Base-by-base conservation (phyloP, 2,797 vertebrate genomes). In the Cyclopterus lumpus region DNA sequence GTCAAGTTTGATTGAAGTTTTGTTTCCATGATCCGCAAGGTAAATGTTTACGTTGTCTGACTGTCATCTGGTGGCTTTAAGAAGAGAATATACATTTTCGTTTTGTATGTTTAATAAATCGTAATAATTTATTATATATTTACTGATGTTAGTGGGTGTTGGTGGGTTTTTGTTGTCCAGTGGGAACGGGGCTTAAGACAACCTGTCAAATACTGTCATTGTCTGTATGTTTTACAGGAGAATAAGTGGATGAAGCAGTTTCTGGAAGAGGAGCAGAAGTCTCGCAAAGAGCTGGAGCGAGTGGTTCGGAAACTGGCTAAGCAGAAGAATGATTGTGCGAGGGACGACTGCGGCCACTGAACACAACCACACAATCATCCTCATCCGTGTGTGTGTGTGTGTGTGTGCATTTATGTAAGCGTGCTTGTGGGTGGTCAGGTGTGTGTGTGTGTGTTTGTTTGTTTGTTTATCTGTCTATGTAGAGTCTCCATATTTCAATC, bases 181-280 rank as follows among this genome's bases (percentile, higher is more conserved):
- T 54, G 14, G 14, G 6, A 28, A 15, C 15, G 10, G 24, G 51
- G 51, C 49, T 32, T 3, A 54, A 20, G 28, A 8, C 67, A 46
- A 1, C n/a, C 18, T n/a, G 14, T 67, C 30, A 2, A 61, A 42
- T 36, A 0, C 24, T n/a, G 24, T 12, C 1, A 6, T 14, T 20
- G n/a, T 30, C 18, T 5, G 2, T 26, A 1, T 80, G 54, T 73
- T 46, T 78, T 20, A 0, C 86, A 99, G 98, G 98, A 99, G 89
- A 99, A 97, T 73, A 98, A 97, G 91, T 96, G 95, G 92, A 99
- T 99, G 96, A 99, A 97, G 69, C 97, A 99, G 85, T 97, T 96
- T 84, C 93, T 99, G 92, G 98, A 99, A 86, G 98, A 99, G 88
- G 98, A 99, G 91, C 93, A 97, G 91, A 99, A 97, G 88, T 98